phyloP scores from a whole-genome alignment of 1,140 invertebrate species.

The Psix sp. region DNA sequence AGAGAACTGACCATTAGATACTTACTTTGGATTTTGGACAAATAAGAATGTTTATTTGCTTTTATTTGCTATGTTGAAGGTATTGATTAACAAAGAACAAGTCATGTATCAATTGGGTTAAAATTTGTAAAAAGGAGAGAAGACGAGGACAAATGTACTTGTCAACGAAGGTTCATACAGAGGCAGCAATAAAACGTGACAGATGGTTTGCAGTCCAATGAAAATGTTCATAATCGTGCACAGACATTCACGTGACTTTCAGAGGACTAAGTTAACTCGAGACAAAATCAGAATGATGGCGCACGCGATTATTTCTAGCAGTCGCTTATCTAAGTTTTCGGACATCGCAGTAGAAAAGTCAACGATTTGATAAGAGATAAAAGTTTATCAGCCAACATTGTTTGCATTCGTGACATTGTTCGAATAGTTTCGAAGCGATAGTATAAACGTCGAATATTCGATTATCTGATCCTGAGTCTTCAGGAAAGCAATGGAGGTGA shows the following conservation, averaged over 20 bases:
- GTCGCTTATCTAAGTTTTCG: constrained; percentile 4
- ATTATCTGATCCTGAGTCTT: constrained; percentile 12
- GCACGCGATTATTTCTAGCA: constrained; percentile 11
- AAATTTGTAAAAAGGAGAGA: neutral
- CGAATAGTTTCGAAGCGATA: constrained; percentile 29
- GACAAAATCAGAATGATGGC: neutral
- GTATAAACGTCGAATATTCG: constrained; percentile 18
- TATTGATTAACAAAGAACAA: constrained; percentile 4
- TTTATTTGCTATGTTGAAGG: constrained; percentile 18
- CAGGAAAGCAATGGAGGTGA: no score
- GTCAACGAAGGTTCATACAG: constrained; percentile 16
- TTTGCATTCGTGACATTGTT: constrained; percentile 34
- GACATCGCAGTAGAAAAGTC: no score
- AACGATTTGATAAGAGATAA: constrained; percentile 8
- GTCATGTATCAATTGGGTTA: neutral
- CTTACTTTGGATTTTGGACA: constrained; percentile 22
- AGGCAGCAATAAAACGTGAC: no score
- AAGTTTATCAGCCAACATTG: constrained; percentile 15
- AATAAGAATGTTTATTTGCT: no score
- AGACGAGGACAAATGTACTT: neutral
- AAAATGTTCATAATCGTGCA: constrained; percentile 28
- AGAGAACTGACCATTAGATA: constrained; percentile 22
- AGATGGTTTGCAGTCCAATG: constrained; percentile 3
- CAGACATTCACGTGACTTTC: constrained; percentile 11
- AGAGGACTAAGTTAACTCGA: constrained; percentile 2